Evolutionary conservation across 2,797 vertebrate species (phyloP).

Genomic region (Gambelia wislizenii): DNA sequence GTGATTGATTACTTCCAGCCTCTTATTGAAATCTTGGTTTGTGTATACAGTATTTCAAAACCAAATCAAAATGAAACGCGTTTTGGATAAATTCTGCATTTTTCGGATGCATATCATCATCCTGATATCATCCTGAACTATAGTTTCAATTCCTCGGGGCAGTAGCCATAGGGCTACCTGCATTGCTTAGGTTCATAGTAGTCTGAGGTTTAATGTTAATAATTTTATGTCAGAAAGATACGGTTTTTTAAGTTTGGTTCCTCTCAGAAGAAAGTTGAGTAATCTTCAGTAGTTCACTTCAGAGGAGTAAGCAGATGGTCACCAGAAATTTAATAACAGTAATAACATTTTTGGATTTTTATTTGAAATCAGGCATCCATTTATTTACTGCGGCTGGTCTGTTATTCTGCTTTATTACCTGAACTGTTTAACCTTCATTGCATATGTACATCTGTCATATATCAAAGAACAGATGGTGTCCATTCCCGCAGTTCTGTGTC

Average conservation of each 20-base stretch:
- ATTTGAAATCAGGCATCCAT: conserved; percentile 19
- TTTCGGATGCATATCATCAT: not conserved
- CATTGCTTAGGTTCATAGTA: not conserved
- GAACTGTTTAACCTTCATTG: conserved; percentile 40
- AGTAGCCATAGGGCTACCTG: not conserved
- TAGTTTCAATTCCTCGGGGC: not conserved
- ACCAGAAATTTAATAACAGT: conserved; percentile 24
- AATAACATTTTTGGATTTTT: not conserved
- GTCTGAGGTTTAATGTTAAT: not conserved
- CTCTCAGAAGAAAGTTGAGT: not conserved
- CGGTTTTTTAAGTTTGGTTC: not conserved
- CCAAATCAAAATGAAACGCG: too few species aligned
- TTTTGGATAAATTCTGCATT: not conserved
- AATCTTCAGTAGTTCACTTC: conserved; percentile 9
- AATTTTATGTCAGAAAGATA: not conserved
- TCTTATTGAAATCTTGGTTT: not conserved
- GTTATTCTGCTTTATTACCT: conserved; percentile 37
- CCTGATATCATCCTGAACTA: not conserved
- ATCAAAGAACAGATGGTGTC: conserved; percentile 29
- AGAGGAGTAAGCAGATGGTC: conserved; percentile 21
- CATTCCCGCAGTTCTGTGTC: not conserved
- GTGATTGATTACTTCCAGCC: too few species aligned
- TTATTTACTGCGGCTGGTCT: conserved; percentile 15
- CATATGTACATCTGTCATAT: conserved; percentile 6
- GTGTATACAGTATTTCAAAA: not conserved